These are phyloP conservation scores for Phrynosoma blainvillii DNA, from an alignment of 2,113 vertebrate genomes.

Conservation along the genomic window DNA sequence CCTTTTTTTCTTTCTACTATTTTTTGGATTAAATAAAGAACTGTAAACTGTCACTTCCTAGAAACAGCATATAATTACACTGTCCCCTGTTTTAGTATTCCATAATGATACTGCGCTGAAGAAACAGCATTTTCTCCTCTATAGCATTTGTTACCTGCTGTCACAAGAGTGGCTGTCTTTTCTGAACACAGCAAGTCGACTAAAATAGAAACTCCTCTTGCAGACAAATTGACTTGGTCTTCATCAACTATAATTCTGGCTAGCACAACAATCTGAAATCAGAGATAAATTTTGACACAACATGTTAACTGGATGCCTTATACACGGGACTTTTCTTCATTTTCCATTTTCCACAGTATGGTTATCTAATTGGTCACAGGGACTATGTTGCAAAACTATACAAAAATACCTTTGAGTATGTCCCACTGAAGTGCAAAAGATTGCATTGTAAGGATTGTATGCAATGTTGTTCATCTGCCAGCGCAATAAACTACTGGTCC, in stretches of 20 bases:
- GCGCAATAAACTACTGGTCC: too few species aligned
- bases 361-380: neutral
- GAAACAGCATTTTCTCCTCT: neutral
- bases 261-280: slow-evolving; percentile 77
- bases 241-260: slow-evolving; percentile 75
- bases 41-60: neutral
- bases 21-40: too few species aligned
- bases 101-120: neutral
- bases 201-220: slow-evolving; percentile 76
- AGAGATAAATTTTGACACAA: neutral
- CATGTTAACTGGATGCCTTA: neutral
- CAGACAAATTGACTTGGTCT: slow-evolving; percentile 76
- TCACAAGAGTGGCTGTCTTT: slow-evolving; percentile 60
- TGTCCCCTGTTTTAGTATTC: neutral
- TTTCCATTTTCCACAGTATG: neutral
- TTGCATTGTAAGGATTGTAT: neutral
- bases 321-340: neutral
- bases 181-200: slow-evolving; percentile 71
- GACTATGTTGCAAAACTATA: neutral
- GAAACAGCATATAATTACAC: neutral
- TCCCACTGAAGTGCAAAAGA: neutral
- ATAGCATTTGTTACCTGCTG: slow-evolving; percentile 70
- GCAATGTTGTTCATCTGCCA: too few species aligned
- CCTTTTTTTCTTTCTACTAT: neutral
- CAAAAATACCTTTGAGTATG: neutral